phyloP scores from a whole-genome alignment of 2,113 vertebrate species.

The Cephalopterus ornatus region DNA sequence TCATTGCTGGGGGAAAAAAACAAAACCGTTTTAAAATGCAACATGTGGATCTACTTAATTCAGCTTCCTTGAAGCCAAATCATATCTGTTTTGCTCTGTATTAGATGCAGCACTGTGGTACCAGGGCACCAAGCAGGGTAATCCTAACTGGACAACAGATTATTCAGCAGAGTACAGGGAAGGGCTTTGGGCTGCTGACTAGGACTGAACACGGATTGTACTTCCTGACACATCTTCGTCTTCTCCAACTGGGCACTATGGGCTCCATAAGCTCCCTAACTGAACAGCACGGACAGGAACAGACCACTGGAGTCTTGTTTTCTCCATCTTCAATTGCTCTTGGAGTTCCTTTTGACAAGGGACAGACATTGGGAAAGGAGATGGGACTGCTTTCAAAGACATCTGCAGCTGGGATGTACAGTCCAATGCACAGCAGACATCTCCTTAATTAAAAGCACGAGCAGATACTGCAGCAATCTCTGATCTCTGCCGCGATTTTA shows the following conservation, averaged over 20 bases:
- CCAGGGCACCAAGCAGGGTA: background rate
- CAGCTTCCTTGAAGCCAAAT: background rate
- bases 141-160: background rate
- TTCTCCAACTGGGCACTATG: background rate
- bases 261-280: background rate
- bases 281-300: background rate
- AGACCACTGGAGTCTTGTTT: background rate
- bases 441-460: background rate
- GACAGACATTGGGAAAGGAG: background rate
- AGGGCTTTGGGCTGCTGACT: background rate
- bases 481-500: background rate
- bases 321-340: background rate
- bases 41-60: background rate
- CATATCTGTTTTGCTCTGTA: background rate
- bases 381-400: background rate
- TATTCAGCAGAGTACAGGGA: background rate
- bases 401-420: background rate
- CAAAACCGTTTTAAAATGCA: background rate
- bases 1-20: conserved; percentile 86
- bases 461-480: background rate
- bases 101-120: background rate
- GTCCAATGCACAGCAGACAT: background rate
- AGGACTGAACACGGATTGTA: background rate
- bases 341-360: background rate
- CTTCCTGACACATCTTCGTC: background rate